These are phyloP conservation scores for Anthrax anthrax DNA, from an alignment of 2,888 invertebrate genomes.

Conservation along the genomic window DNA sequence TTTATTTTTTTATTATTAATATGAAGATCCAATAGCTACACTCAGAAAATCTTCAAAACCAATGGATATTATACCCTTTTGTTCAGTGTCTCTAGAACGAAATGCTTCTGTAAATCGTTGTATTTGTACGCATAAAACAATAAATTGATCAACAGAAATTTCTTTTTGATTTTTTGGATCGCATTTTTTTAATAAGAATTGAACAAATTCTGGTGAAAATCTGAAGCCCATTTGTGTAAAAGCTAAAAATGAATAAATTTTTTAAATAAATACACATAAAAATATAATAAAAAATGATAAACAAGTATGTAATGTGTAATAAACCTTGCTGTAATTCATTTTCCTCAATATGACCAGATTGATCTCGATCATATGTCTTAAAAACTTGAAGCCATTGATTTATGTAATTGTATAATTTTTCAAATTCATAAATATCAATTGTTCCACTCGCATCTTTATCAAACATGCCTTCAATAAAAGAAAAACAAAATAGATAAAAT, in stretches of 20 bases:
- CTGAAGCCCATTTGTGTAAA: slow-evolving; percentile 79
- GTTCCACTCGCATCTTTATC: slow-evolving; percentile 72
- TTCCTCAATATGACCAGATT: slow-evolving; percentile 73
- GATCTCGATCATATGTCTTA: slow-evolving; percentile 70
- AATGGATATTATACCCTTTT: slow-evolving; percentile 69
- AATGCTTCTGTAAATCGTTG: slow-evolving; percentile 83
- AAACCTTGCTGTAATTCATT: slow-evolving; percentile 59
- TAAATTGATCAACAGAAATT: slow-evolving; percentile 74
- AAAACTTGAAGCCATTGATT: slow-evolving; percentile 81
- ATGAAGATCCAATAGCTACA: slow-evolving; percentile 61
- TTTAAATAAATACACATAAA: not conserved
- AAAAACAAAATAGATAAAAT: not conserved
- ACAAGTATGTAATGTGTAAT: not conserved
- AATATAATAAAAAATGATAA: no score
- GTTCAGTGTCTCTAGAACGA: slow-evolving; percentile 58
- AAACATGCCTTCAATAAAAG: slow-evolving; percentile 67
- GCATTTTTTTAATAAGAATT: slow-evolving; percentile 53
- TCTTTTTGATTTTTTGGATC: slow-evolving; percentile 47
- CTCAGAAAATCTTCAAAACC: slow-evolving; percentile 83
- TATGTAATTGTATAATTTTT: slow-evolving; percentile 71
- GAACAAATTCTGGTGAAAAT: slow-evolving; percentile 63
- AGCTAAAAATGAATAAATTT: no score
- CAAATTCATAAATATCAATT: slow-evolving; percentile 71
- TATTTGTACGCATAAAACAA: slow-evolving; percentile 76
- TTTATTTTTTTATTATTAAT: no score